Percentiles rank a stretch among this genome's conserved stretches.
phyloP scores from a whole-genome alignment of 2,797 vertebrate species.

The Cossypha caffra region DNA sequence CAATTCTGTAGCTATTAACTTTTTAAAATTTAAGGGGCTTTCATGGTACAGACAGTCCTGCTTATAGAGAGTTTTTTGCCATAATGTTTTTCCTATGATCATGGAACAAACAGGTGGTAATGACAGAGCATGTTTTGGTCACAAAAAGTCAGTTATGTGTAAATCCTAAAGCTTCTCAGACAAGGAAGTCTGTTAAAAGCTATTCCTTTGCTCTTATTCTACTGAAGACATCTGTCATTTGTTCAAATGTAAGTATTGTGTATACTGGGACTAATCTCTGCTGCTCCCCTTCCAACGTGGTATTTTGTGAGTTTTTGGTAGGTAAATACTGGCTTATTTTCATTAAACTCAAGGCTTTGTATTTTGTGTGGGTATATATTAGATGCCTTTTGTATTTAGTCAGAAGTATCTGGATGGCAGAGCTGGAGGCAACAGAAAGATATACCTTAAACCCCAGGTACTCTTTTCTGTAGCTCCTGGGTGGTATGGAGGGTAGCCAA shows the following conservation, averaged over 20 bases:
- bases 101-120: background rate
- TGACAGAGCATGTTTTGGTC: background rate
- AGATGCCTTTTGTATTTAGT: background rate
- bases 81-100: background rate
- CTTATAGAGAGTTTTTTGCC: background rate
- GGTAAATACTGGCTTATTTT: background rate
- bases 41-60: background rate
- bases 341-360: background rate
- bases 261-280: background rate
- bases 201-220: background rate
- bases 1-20: background rate
- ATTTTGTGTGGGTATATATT: background rate
- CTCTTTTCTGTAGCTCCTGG: background rate
- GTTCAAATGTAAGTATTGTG: background rate
- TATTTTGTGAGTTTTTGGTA: background rate
- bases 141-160: background rate
- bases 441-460: background rate
- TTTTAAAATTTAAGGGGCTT: background rate
- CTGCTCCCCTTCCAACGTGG: background rate
- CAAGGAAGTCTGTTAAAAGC: background rate
- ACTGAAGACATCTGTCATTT: background rate
- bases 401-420: background rate
- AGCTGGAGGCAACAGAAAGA: background rate
- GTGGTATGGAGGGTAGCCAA: background rate
- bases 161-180: background rate